phyloP scores from a whole-genome alignment of 2,113 vertebrate species.

The Stigmatopora argus region DNA sequence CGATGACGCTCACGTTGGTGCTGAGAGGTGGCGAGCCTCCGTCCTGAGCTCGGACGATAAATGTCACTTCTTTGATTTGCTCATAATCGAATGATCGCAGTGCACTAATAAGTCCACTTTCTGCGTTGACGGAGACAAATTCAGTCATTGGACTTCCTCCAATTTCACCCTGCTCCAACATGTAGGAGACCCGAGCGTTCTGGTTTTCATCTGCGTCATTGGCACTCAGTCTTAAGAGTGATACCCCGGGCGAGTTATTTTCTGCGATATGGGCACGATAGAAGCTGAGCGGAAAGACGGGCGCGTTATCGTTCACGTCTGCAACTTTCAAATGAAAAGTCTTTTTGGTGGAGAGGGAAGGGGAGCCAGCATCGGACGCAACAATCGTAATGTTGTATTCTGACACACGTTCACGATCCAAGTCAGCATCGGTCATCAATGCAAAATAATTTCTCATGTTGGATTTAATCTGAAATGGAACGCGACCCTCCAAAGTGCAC shows the following conservation, averaged over 20 bases:
- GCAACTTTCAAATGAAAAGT: conserved; percentile 34
- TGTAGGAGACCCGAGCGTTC: conserved; percentile 37
- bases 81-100: conserved; percentile 64
- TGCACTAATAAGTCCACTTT: conserved; percentile 40
- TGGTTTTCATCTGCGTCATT: conserved; percentile 47
- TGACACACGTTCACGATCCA: conserved; percentile 33
- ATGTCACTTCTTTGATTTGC: conserved; percentile 54
- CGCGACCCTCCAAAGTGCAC: conserved; percentile 33
- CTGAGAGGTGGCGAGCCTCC: conserved; percentile 61
- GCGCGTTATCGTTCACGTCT: conserved; percentile 63
- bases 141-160: conserved; percentile 17
- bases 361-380: conserved; percentile 25
- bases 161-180: conserved; percentile 4
- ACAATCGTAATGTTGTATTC: conserved; percentile 39
- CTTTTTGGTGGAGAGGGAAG: conserved; percentile 1
- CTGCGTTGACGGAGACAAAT: conserved; percentile 36
- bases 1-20: conserved; percentile 45
- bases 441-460: conserved; percentile 52
- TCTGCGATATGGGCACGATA: conserved; percentile 38
- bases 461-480: conserved; percentile 44
- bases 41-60: conserved; percentile 59
- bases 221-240: conserved; percentile 23
- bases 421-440: conserved; percentile 30
- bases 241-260: conserved; percentile 52
- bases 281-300: conserved; percentile 31